Percentiles rank a stretch among this genome's conserved stretches.
Evolutionary conservation across 2,113 vertebrate species (phyloP).

Genomic region (Gymnocephalus cernua): DNA sequence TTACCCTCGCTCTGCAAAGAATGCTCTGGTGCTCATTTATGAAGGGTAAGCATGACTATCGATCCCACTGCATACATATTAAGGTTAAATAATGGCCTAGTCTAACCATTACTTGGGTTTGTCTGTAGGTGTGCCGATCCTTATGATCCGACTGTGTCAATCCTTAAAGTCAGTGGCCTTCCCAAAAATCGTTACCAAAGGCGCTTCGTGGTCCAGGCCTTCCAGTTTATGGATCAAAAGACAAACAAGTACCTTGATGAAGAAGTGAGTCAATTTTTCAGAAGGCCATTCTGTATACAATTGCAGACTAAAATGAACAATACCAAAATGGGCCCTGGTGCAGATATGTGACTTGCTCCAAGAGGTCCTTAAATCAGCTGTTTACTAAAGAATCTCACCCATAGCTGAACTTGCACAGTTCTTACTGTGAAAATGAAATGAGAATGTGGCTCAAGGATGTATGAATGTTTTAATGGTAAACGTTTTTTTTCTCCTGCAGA

Average conservation of each 20-base stretch:
- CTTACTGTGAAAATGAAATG: too few relatives aligned
- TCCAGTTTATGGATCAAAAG: constrained; percentile 80
- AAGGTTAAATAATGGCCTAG: not conserved
- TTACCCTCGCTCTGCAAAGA: constrained; percentile 76
- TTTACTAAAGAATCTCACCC: not conserved
- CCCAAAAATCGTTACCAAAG: constrained; percentile 52
- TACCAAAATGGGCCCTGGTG: too few relatives aligned
- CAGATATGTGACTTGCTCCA: too few relatives aligned
- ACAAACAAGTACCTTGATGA: constrained; percentile 78
- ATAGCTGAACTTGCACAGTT: not conserved
- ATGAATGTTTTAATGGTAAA: not conserved
- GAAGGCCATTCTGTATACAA: not conserved
- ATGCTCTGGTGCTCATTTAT: constrained; percentile 78
- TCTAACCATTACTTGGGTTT: rapidly evolving
- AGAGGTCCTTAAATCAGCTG: too few relatives aligned
- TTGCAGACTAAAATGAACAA: not conserved
- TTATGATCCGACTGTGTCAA: constrained; percentile 48
- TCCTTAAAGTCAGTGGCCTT: constrained; percentile 58
- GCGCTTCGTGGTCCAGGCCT: constrained; percentile 73
- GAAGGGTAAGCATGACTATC: constrained; percentile 71
- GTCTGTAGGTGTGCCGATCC: constrained; percentile 78
- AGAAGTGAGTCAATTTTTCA: constrained; percentile 68
- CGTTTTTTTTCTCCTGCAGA: constrained; percentile 55
- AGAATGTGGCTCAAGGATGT: too few relatives aligned
- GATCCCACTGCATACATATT: too few relatives aligned